phyloP scores from a whole-genome alignment of 2,797 vertebrate species.

The Cuniculus paca region DNA sequence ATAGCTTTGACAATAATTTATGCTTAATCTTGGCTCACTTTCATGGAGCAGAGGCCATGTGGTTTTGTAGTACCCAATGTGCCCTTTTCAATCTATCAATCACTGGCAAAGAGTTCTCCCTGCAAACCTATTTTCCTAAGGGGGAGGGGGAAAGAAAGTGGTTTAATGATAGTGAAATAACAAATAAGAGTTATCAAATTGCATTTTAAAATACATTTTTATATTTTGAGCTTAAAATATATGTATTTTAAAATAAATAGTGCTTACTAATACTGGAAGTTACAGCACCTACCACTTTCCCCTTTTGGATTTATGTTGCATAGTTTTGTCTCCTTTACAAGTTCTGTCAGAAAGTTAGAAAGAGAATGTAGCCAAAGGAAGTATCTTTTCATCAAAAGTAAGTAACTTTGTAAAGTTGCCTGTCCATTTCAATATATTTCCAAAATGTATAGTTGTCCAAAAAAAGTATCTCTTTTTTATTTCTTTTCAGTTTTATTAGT shows the following conservation, averaged over 20 bases:
- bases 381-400: not conserved
- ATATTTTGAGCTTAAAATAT: not conserved
- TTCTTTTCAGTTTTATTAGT: not conserved
- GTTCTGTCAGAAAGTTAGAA: conserved; percentile 35
- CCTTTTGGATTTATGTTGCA: conserved; percentile 8
- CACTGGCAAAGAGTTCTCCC: not conserved
- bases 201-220: not conserved
- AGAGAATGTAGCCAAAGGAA: conserved; percentile 6
- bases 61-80: not conserved
- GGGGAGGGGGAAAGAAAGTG: not conserved
- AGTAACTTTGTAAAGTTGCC: not conserved
- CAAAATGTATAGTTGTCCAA: not conserved
- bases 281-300: not conserved
- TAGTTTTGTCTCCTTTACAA: conserved; percentile 16
- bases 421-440: conserved; percentile 15
- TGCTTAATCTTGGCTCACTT: not conserved
- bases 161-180: not conserved
- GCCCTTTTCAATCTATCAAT: not conserved
- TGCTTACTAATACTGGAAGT: not conserved
- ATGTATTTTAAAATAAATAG: not conserved
- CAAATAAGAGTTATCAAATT: not conserved
- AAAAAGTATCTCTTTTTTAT: not conserved
- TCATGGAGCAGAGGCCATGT: not conserved
- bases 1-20: not conserved
- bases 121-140: not conserved